A percentile compares a stretch with the other conserved stretches of the same genome.
Conservation (phyloP, 35 echinoderm and acorn worm species). For the Eucidaris tribuloides region DNA sequence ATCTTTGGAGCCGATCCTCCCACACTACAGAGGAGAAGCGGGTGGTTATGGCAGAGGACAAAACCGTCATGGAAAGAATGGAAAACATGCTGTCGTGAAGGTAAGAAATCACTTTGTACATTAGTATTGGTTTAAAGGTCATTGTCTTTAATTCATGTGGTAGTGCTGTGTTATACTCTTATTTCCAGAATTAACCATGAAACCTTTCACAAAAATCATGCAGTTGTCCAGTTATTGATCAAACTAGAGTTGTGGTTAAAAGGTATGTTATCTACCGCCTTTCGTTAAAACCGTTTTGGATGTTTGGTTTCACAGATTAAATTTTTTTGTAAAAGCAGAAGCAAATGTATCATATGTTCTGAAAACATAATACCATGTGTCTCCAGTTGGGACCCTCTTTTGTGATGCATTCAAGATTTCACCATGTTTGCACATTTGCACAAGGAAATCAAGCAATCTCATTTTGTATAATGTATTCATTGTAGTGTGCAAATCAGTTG, state of each 20-base stretch:
- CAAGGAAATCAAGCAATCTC: neutral
- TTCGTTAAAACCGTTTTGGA: too few relatives aligned
- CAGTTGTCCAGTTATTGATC: neutral
- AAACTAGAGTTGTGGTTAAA: neutral
- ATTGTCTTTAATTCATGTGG: neutral
- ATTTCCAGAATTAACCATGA: neutral
- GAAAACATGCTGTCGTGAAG: slow-evolving; percentile 60
- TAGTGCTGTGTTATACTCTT: neutral
- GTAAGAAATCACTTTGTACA: slow-evolving; percentile 7
- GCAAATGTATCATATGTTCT: too few relatives aligned
- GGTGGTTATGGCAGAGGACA: slow-evolving; percentile 55
- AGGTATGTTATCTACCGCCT: neutral
- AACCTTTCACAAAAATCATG: neutral
- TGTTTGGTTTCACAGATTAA: too few relatives aligned
- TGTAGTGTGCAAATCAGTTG: neutral
- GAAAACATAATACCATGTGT: too few relatives aligned
- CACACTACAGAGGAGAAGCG: slow-evolving; percentile 58
- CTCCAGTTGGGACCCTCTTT: neutral
- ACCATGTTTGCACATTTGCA: neutral
- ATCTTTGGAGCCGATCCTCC: slow-evolving; percentile 53
- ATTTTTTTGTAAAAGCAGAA: too few relatives aligned
- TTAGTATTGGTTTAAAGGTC: neutral
- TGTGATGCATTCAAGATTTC: neutral
- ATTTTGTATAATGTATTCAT: neutral
- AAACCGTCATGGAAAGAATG: slow-evolving; percentile 76